Evolutionary conservation across 1,140 invertebrate species (phyloP).

Genomic region (Platyscapa corneri): DNA sequence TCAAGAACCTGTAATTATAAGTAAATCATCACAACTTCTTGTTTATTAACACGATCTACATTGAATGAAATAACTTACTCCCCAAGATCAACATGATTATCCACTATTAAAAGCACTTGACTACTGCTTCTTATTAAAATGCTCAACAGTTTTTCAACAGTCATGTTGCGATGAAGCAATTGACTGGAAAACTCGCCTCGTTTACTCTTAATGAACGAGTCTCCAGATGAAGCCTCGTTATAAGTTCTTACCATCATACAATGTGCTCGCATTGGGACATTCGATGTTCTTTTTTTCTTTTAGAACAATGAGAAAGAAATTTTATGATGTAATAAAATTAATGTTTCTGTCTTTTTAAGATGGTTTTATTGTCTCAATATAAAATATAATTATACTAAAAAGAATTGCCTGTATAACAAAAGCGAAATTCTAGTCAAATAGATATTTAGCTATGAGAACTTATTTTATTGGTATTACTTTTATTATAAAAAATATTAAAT

Average conservation of each 20-base stretch:
- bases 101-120: constrained; percentile 42
- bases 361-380: not conserved
- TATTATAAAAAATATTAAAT: not conserved
- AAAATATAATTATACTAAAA: not conserved
- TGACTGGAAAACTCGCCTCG: constrained; percentile 43
- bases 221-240: not conserved
- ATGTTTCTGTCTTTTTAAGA: not conserved
- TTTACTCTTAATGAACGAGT: constrained; percentile 45
- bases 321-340: constrained; percentile 21
- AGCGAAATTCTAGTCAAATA: not conserved
- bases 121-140: constrained; percentile 44
- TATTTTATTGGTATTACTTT: not conserved
- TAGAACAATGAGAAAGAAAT: not conserved
- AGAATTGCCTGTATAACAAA: not conserved
- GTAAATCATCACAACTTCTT: constrained; percentile 28
- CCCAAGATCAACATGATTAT: constrained; percentile 38
- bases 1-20: not conserved
- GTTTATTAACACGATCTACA: constrained; percentile 1
- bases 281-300: not conserved
- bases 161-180: constrained; percentile 42
- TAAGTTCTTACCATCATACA: constrained; percentile 18
- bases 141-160: constrained; percentile 46
- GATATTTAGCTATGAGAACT: too few relatives aligned
- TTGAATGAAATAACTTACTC: constrained; percentile 10
- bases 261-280: constrained; percentile 12